Evolutionary conservation across 2,797 vertebrate genomes (phyloP).

Genomic region (Glyptemys insculpta): DNA sequence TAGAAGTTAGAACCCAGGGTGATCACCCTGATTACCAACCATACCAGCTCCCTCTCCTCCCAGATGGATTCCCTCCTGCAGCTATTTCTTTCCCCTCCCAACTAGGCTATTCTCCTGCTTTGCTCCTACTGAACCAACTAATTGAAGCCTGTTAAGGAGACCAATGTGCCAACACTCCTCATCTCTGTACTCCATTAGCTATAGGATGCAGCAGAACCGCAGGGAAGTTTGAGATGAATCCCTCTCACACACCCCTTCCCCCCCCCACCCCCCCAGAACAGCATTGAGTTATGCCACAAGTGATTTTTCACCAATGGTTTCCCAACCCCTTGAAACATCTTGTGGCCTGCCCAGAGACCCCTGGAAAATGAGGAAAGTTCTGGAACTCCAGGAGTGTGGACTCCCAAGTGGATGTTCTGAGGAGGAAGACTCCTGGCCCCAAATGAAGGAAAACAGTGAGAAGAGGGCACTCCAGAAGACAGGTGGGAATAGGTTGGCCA

Average conservation of each 20-base stretch:
- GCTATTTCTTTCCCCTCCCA: neutral
- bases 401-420: neutral
- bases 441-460: neutral
- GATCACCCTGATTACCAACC: neutral
- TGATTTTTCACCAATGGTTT: neutral
- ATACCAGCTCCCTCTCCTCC: neutral
- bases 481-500: neutral
- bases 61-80: neutral
- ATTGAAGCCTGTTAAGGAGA: neutral
- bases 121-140: neutral
- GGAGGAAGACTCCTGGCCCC: neutral
- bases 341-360: neutral
- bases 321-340: neutral
- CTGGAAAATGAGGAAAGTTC: neutral
- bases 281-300: neutral
- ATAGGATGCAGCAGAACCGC: neutral
- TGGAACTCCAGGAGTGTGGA: neutral
- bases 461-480: neutral
- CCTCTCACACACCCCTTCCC: too few relatives aligned
- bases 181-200: neutral
- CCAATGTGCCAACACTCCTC: neutral
- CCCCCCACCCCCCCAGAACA: accelerated
- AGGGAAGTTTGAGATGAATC: neutral
- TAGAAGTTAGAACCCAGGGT: neutral
- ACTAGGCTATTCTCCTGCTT: neutral